Base-by-base conservation (phyloP, 2,113 vertebrate genomes). In the Macquaria australasica region DNA sequence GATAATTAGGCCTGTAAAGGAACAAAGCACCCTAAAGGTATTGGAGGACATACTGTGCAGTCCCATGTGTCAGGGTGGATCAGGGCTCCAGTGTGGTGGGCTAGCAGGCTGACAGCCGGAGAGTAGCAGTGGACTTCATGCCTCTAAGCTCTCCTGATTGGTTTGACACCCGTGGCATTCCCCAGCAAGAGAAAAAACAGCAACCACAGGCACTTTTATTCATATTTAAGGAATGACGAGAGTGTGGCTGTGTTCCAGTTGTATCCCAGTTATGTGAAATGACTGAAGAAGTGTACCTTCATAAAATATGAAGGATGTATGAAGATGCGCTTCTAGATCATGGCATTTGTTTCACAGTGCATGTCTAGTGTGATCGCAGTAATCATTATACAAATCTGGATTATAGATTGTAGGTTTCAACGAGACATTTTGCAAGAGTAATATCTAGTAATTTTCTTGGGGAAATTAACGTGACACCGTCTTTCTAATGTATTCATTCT, bases 131-230 rank as follows among this genome's bases (percentile, higher is more conserved):
- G 74, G 85, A 79, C 87, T 88, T 89, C 64, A 80, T 88, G 73
- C 83, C 80, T 41, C 72, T 69, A 59, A 92, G 86, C 81, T 73
- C 62, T 56, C 21, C 62, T 86, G 85, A 93, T 89, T 93, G 67
- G 82, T 88, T 89, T 85, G 91, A 91, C 77, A 89, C 87, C 88
- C 79, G 31, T 89, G 82, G 91, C 82, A 69, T 86, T 92, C 75
- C 76, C 84, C 69, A 60, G 58, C 56, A 55, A 25, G 59, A 81
- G 81, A 56, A n/a, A 45, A 82, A 76, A 64, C 71, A 73, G 37
- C 68, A 3, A 64, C 58, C 55, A 66, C 15, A 25, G 81, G 59
- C 67, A 55, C 55, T 73, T 82, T 68, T 41, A 48, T 82, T 67
- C 72, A 75, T 45, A 71, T 77, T 21, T 31, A 15, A 41, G 56